A percentile compares a stretch with the other conserved stretches of the same genome.
Evolutionary conservation across 2,888 invertebrate genomes (phyloP).

Genomic region (Caenorhabditis uteleia): DNA sequence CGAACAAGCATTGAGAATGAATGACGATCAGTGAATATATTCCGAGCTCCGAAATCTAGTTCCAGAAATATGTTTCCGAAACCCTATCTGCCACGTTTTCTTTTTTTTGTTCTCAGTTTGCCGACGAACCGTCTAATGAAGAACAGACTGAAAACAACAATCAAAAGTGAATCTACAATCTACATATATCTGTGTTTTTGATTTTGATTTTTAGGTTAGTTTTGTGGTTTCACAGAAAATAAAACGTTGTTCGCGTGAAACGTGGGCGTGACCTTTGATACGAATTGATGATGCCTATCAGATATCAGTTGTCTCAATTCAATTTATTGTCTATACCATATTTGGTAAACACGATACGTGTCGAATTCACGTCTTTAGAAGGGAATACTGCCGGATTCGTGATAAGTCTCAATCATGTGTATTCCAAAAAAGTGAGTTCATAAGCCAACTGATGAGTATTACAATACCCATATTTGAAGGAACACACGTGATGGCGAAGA

Average conservation of each 20-base stretch:
- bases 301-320: background rate
- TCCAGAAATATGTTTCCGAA: too few relatives aligned
- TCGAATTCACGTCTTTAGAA: conserved; percentile 3
- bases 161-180: too few relatives aligned
- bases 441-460: background rate
- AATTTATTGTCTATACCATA: background rate
- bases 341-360: conserved; percentile 1
- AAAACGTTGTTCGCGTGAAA: background rate
- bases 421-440: conserved; percentile 21
- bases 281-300: background rate
- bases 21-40: too few relatives aligned
- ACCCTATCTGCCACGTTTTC: too few relatives aligned
- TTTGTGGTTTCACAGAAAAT: background rate
- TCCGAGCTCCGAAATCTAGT: too few relatives aligned
- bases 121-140: too few relatives aligned
- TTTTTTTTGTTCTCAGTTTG: too few relatives aligned
- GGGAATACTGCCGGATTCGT: background rate
- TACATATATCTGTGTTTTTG: too few relatives aligned
- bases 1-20: too few relatives aligned
- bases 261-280: background rate
- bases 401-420: conserved; percentile 7
- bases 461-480: background rate
- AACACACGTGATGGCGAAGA: conserved; percentile 7
- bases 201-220: background rate
- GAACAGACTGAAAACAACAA: too few relatives aligned